These are phyloP conservation scores for Argya squamiceps DNA, from an alignment of 2,797 vertebrate genomes.

Conservation along the genomic window DNA sequence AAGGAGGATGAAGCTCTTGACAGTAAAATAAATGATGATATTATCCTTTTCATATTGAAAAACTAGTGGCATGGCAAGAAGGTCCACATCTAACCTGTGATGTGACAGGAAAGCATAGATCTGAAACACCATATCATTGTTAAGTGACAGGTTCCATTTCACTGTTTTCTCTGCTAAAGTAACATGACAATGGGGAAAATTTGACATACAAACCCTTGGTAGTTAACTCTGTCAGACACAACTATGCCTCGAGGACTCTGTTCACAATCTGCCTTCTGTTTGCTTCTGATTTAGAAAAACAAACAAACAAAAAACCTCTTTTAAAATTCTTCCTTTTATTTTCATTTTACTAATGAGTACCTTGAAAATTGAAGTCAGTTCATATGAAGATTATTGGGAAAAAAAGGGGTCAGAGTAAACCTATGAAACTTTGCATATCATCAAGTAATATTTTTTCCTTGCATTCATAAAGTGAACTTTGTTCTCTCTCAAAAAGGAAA, in stretches of 20 bases:
- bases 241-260: neutral
- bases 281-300: slow-evolving; percentile 40
- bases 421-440: neutral
- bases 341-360: slow-evolving; percentile 29
- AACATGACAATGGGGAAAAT: neutral
- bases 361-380: slow-evolving; percentile 37
- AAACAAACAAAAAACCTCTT: slow-evolving; percentile 1
- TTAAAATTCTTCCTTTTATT: slow-evolving; percentile 21
- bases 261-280: neutral
- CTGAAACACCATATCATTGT: neutral
- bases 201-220: neutral
- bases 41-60: neutral
- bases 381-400: slow-evolving; percentile 38
- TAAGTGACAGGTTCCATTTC: neutral
- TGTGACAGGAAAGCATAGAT: neutral
- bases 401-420: slow-evolving; percentile 7
- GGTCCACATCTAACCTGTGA: neutral
- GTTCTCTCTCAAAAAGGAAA: slow-evolving; percentile 52
- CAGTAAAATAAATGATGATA: neutral
- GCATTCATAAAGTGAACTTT: slow-evolving; percentile 56
- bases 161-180: neutral
- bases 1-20: neutral
- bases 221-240: neutral
- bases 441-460: neutral
- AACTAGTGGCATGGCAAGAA: neutral